A percentile compares a stretch with the other conserved stretches of the same genome.
Conservation (phyloP, 2,888 invertebrate genomes). For the Axea sp. region DNA sequence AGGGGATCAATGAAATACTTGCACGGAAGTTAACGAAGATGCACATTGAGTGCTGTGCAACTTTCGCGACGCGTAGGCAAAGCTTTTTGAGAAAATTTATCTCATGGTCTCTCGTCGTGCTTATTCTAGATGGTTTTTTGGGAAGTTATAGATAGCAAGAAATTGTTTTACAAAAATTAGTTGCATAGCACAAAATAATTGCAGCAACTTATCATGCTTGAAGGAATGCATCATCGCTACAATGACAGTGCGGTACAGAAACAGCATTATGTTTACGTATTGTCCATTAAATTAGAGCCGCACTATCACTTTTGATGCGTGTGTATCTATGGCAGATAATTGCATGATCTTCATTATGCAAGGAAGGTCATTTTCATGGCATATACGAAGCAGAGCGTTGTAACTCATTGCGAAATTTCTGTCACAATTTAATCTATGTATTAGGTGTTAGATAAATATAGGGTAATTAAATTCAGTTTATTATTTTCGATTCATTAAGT, state of each 20-base stretch:
- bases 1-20: no score
- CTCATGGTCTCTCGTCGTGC: no score
- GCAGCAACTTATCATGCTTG: conserved; percentile 33
- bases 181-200: conserved; percentile 21
- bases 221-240: conserved; percentile 40
- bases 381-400: conserved; percentile 4
- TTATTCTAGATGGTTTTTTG: no score
- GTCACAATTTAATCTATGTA: conserved; percentile 36
- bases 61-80: no score
- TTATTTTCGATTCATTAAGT: no score
- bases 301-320: conserved; percentile 56
- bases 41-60: no score
- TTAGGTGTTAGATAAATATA: conserved; percentile 24
- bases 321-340: conserved; percentile 50
- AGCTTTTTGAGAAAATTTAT: no score
- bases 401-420: conserved; percentile 38
- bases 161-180: no score
- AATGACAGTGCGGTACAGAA: conserved; percentile 31
- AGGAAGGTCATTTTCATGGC: conserved; percentile 18
- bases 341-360: conserved; percentile 52
- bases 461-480: no score
- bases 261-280: conserved; percentile 45
- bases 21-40: no score
- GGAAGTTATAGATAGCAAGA: no score
- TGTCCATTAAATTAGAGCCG: conserved; percentile 57